Evolutionary conservation across 2,113 vertebrate genomes (phyloP).

Genomic region (Pitta sordida): DNA sequence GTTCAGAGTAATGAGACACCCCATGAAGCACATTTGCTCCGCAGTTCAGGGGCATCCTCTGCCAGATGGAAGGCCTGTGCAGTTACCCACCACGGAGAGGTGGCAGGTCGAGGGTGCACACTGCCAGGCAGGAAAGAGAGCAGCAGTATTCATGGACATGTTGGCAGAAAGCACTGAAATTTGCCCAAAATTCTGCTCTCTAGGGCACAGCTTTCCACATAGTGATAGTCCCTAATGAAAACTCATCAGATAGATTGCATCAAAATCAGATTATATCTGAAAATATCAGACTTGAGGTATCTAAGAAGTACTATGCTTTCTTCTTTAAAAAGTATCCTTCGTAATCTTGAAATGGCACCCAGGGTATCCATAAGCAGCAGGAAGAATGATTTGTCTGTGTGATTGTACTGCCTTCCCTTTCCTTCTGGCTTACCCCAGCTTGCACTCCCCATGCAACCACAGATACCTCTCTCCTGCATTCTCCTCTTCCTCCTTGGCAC

Average conservation of each 20-base stretch:
- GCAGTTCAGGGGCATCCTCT: neutral
- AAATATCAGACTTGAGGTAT: neutral
- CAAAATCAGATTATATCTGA: neutral
- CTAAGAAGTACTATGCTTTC: neutral
- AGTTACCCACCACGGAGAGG: neutral
- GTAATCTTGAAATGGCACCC: neutral
- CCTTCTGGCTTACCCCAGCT: neutral
- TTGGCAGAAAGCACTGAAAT: neutral
- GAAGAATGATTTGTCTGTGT: neutral
- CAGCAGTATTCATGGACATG: neutral
- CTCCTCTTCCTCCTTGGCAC: neutral
- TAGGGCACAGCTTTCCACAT: neutral
- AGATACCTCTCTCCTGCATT: neutral
- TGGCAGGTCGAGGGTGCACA: fast-evolving
- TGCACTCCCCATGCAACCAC: neutral
- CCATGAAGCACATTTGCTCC: neutral
- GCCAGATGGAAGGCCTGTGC: neutral
- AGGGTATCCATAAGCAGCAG: neutral
- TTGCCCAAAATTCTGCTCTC: neutral
- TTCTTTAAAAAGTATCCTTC: neutral
- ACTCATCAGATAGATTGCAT: neutral
- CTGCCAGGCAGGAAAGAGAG: neutral
- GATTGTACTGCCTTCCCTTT: neutral
- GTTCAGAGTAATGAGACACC: neutral
- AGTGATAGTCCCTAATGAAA: neutral